Evolutionary conservation across 2,113 vertebrate genomes (phyloP).

Genomic region (Chunga burmeisteri): DNA sequence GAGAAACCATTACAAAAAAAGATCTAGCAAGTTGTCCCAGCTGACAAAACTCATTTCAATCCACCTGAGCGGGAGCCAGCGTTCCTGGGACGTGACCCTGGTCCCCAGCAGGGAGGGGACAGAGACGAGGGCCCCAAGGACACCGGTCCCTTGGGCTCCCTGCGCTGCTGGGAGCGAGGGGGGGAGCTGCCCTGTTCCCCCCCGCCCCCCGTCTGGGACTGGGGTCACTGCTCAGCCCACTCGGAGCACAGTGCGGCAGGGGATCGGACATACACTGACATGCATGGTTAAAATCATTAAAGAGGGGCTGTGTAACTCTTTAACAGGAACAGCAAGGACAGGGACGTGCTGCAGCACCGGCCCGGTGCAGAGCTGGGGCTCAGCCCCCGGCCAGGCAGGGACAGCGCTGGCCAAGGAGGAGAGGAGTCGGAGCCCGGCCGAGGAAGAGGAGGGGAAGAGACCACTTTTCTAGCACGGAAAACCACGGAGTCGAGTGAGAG

Average conservation of each 20-base stretch:
- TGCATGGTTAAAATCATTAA: neutral
- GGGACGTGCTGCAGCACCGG: neutral
- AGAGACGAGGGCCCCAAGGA: neutral
- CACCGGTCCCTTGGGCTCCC: neutral
- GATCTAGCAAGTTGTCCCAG: neutral
- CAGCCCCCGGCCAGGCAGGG: neutral
- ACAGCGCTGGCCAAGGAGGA: neutral
- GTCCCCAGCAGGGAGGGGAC: neutral
- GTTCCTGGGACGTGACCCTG: neutral
- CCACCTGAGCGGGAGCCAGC: neutral
- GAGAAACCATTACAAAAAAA: neutral
- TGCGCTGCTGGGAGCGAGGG: neutral
- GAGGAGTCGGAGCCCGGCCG: accelerated
- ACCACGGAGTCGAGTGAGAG: accelerated
- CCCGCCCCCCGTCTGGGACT: neutral
- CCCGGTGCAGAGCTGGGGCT: neutral
- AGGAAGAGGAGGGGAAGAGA: accelerated
- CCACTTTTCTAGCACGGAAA: neutral
- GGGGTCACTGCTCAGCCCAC: neutral
- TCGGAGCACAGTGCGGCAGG: neutral
- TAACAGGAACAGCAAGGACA: neutral
- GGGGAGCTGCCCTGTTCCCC: neutral
- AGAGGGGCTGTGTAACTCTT: neutral
- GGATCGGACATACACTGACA: neutral
- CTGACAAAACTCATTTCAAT: neutral